Evolutionary conservation across 2,888 invertebrate species (phyloP), one percentile per base, ranked within the genome.

Genomic region (Erebia epiphron): DNA sequence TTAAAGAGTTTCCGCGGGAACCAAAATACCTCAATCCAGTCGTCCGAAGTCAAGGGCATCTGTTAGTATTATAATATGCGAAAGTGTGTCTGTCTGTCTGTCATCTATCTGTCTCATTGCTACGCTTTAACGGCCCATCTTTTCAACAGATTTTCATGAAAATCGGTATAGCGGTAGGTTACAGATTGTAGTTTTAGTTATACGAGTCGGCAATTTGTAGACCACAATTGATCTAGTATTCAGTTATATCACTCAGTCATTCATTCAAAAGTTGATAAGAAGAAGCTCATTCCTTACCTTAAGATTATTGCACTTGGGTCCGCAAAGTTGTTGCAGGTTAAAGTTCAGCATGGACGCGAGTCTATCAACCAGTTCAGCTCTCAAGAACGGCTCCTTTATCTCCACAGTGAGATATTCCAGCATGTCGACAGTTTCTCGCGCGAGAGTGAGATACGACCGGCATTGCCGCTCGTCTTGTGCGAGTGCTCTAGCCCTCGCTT

Each of bases 301-400:
- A 73, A 98, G 94, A 87, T 96, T 97, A 90, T 98, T 97, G 94
- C 99, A 99, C 91, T 99, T 99, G 62, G 98, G 97, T 11, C 99
- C 99, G 88, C 98, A 99, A 65, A 99, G 94, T 87, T 99, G 99
- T 85, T 98, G 97, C 76, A 99, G 94, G 93, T 99, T 99, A 89
- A 98, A 99, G 92, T 99, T 99, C 77, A 99, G 95, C 99, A 99
- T 99, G 70, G 99, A 98, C 69, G 99, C 98, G 70, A 99, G 95
- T 68, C 99, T 94, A 84, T 98, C 98, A 58, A 98, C 98, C 75
- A 99, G 94, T 92, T 98, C 99, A 1, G 98, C 97, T 74, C 98
- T 95, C 79, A 99, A 94, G 93, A 99, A 99, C 57, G 99, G 99
- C 85, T 98, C 97, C 82, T 97, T 97, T 78, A 99, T 99, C 83